Evolutionary conservation across 2,113 vertebrate genomes (phyloP), one percentile per base, ranked within the genome.

Genomic region (Oxyura jamaicensis): DNA sequence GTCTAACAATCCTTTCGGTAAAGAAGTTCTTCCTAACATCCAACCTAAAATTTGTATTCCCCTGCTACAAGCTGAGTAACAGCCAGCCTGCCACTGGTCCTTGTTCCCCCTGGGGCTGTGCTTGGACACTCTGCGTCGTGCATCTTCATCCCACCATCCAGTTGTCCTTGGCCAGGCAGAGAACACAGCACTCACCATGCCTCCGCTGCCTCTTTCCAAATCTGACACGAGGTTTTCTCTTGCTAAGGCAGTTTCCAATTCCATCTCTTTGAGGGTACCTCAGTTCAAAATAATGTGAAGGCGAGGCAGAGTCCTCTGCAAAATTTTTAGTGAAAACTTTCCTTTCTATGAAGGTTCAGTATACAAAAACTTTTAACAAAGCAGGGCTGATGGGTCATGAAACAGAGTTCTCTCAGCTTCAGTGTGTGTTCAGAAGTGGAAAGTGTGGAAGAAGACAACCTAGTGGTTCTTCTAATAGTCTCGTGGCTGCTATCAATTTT

Each of bases 201-300:
- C n/a, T 4, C 33, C 36, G 15, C n/a, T 8, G 16, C 36, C 41
- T 46, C 21, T 23, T 8, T n/a, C 23, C 39, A 20, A 23, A 28
- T 16, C 1, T 5, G 5, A 29, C 53, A 29, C 5, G 4, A 44
- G 23, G 6, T 10, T 55, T 96, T 63, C 74, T 62, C 13, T 16
- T 48, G 22, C 11, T 20, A 11, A 53, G 22, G 29, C 29, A 26
- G 14, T 16, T 77, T 77, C 44, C 68, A 77, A 2, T 33, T 25
- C 50, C 41, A 75, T 0, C 33, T 84, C 29, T 81, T 52, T 48
- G 58, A n/a, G 8, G 33, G n/a, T 6, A 6, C 0, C 0, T 3
- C 2, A 77, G 6, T 23, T 90, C 48, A 65, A 83, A 72, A 4
- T 35, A 26, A 60, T 6, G 25, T 29, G 65, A 55, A 77, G 48